Percentiles rank a stretch among this genome's conserved stretches.
These are phyloP conservation scores for Bucorvus abyssinicus DNA, from an alignment of 2,797 vertebrate species.

Conservation along the genomic window DNA sequence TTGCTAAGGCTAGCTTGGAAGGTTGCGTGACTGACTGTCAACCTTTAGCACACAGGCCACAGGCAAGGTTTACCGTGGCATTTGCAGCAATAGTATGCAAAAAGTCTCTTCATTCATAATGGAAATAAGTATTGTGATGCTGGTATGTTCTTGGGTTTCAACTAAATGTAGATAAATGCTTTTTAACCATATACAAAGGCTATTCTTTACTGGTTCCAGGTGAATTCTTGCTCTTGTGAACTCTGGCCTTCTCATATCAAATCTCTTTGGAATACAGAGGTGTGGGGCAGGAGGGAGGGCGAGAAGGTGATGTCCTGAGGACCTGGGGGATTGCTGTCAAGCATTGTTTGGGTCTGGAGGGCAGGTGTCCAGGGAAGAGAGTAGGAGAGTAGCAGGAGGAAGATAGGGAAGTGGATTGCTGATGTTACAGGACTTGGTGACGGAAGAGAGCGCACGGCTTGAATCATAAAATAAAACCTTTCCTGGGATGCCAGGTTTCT, in stretches of 20 bases:
- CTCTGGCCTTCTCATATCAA: neutral
- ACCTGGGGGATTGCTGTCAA: neutral
- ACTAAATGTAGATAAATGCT: neutral
- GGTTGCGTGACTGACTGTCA: neutral
- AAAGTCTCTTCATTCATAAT: neutral
- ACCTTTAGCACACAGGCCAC: neutral
- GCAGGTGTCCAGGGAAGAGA: neutral
- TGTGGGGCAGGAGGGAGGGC: neutral
- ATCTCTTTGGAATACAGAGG: neutral
- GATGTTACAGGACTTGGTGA: neutral
- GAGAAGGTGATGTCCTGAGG: neutral
- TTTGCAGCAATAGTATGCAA: neutral
- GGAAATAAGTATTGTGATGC: neutral
- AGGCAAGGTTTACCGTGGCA: neutral
- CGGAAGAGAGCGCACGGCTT: neutral
- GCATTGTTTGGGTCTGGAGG: neutral
- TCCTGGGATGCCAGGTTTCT: neutral
- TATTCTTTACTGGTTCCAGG: neutral
- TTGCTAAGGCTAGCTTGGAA: neutral
- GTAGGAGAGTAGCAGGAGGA: neutral
- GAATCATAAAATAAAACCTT: conserved; percentile 4
- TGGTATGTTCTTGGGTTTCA: neutral
- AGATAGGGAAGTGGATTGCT: neutral
- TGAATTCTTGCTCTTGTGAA: neutral
- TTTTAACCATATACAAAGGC: neutral